Percentiles rank a stretch among this genome's conserved stretches.
Evolutionary conservation across 2,797 vertebrate species (phyloP).

Genomic region (Pempheris klunzingeri): DNA sequence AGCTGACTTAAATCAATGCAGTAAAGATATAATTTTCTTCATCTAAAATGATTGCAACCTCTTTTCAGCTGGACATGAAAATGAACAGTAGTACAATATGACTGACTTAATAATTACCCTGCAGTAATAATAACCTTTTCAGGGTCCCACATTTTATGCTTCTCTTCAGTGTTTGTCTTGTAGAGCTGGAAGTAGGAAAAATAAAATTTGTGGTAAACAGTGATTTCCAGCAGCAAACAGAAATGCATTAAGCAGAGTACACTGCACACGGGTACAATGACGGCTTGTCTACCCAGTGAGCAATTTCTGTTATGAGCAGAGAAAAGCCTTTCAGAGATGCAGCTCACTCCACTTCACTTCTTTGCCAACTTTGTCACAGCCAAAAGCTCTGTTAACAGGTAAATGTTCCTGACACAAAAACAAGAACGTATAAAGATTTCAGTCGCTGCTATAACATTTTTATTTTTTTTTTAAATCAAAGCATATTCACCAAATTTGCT

Average conservation of each 20-base stretch:
- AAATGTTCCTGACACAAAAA: slow-evolving; percentile 38
- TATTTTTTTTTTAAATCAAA: too few relatives aligned
- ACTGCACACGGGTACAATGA: slow-evolving; percentile 1
- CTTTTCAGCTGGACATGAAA: slow-evolving; percentile 9
- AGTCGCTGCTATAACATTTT: not conserved
- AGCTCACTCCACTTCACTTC: slow-evolving; percentile 6
- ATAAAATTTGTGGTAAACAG: not conserved
- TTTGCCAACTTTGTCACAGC: slow-evolving; percentile 45
- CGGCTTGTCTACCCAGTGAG: slow-evolving; percentile 23
- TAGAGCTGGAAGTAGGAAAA: not conserved
- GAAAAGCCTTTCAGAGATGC: slow-evolving; percentile 6
- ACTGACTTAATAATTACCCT: not conserved
- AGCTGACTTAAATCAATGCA: not conserved
- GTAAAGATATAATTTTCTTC: not conserved
- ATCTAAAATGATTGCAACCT: not conserved
- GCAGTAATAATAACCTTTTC: not conserved
- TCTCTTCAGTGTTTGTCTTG: not conserved
- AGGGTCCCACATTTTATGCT: not conserved
- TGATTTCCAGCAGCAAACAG: not conserved
- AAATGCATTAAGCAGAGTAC: slow-evolving; percentile 1
- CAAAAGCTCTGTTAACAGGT: slow-evolving; percentile 33
- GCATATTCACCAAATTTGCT: not conserved
- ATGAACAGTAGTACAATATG: not conserved
- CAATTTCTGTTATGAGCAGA: slow-evolving; percentile 33
- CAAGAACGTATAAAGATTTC: slow-evolving; percentile 13